Percentiles rank a stretch among this genome's conserved stretches.
phyloP scores from a whole-genome alignment of 2,888 invertebrate genomes.

The Blastobasis lacticolella region DNA sequence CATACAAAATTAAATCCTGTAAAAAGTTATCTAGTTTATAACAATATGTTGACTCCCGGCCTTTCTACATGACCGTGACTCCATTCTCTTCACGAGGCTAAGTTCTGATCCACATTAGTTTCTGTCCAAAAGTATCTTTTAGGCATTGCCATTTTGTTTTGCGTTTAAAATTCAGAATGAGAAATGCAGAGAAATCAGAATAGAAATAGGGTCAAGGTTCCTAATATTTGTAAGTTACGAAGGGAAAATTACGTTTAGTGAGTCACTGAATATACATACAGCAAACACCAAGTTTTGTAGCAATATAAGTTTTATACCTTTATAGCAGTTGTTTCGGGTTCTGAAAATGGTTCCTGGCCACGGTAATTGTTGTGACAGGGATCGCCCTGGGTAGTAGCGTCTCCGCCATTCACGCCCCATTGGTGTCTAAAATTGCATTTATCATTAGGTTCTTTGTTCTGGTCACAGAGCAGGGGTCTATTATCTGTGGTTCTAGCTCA shows the following conservation, averaged over 20 bases:
- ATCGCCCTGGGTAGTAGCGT: conserved; percentile 32
- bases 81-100: too few species aligned
- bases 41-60: too few species aligned
- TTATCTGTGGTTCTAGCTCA: too few species aligned
- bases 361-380: conserved; percentile 52
- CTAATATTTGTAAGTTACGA: not conserved
- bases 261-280: too few species aligned
- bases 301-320: conserved; percentile 32
- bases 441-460: too few species aligned
- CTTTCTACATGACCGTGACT: too few species aligned
- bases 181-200: too few species aligned
- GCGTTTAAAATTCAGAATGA: too few species aligned
- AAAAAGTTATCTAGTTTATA: conserved; percentile 14
- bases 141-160: too few species aligned
- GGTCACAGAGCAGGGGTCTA: too few species aligned
- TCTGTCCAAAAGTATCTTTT: too few species aligned
- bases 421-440: conserved; percentile 23
- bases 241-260: not conserved
- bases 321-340: conserved; percentile 54
- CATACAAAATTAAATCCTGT: conserved; percentile 59
- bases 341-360: conserved; percentile 52
- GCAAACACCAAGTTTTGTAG: not conserved
- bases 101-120: too few species aligned
- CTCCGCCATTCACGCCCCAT: conserved; percentile 55
- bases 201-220: not conserved